These are phyloP conservation scores for Acrobasis suavella DNA, from an alignment of 2,888 invertebrate genomes.

Conservation along the genomic window DNA sequence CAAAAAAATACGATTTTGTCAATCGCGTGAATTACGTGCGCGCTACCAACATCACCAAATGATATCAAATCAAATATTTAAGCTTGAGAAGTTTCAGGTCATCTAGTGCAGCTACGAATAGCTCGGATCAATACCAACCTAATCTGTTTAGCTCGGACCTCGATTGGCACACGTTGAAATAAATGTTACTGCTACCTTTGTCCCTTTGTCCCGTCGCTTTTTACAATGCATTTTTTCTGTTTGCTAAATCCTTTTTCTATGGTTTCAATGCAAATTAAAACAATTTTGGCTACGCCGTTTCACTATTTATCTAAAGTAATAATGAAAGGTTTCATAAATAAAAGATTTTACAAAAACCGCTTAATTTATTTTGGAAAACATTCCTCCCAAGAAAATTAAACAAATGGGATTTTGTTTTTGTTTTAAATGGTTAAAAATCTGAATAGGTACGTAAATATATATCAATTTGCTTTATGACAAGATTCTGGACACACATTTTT, in stretches of 20 bases:
- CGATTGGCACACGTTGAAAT: conserved; percentile 35
- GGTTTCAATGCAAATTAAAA: not conserved
- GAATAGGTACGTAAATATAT: no score
- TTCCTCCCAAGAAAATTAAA: no score
- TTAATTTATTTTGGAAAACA: no score
- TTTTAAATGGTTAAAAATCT: no score
- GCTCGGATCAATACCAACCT: conserved; percentile 43
- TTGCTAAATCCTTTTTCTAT: not conserved
- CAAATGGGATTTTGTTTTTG: no score
- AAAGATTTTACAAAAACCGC: no score
- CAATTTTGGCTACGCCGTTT: not conserved
- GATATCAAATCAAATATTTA: conserved; percentile 29
- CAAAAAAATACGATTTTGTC: not conserved
- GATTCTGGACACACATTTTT: no score
- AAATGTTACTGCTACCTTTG: conserved; percentile 37
- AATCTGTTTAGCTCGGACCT: conserved; percentile 40
- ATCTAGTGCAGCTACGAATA: conserved; percentile 40
- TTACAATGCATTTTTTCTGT: conserved; percentile 18
- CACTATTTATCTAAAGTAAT: no score
- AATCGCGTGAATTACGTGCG: not conserved
- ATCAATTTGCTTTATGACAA: no score
- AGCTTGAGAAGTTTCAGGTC: conserved; percentile 27
- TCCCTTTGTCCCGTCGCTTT: conserved; percentile 32
- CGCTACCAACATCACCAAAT: conserved; percentile 1
- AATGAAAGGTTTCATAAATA: no score